phyloP scores from a whole-genome alignment of 2,888 invertebrate genomes.

The Cyrtodaria siliqua region DNA sequence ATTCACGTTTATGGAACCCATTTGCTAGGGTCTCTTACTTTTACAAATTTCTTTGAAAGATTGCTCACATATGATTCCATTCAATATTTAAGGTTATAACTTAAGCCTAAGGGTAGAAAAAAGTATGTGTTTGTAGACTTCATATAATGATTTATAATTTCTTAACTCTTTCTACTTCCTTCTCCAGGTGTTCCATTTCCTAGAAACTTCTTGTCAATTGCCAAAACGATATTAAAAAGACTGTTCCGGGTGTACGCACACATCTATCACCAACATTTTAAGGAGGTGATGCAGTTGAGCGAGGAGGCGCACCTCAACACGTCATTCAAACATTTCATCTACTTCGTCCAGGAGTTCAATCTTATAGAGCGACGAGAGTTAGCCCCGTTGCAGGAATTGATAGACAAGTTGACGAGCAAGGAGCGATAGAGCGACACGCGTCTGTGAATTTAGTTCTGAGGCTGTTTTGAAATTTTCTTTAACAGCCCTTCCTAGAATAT shows the following conservation, averaged over 20 bases:
- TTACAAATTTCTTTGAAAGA: too few relatives aligned
- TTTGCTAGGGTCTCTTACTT: too few relatives aligned
- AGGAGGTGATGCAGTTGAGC: slow-evolving; percentile 96
- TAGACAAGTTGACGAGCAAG: slow-evolving; percentile 89
- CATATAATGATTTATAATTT: too few relatives aligned
- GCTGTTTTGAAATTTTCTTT: too few relatives aligned
- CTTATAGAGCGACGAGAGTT: slow-evolving; percentile 98
- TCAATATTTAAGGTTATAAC: too few relatives aligned
- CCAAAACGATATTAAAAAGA: slow-evolving; percentile 99
- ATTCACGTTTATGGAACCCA: too few relatives aligned
- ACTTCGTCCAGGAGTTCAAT: slow-evolving; percentile 98
- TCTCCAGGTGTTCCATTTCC: slow-evolving; percentile 97
- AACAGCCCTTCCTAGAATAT: too few relatives aligned
- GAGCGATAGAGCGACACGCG: slow-evolving; percentile 67
- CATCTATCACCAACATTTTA: slow-evolving; percentile 99
- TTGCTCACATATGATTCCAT: too few relatives aligned
- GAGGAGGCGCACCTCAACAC: slow-evolving; percentile 99
- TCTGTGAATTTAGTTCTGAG: too few relatives aligned
- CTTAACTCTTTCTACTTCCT: slow-evolving; percentile 9
- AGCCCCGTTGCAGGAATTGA: slow-evolving; percentile 98
- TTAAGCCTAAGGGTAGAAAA: too few relatives aligned
- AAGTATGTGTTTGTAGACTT: too few relatives aligned
- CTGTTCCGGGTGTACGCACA: slow-evolving; percentile 99
- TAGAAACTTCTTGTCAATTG: slow-evolving; percentile 98
- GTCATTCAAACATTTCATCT: slow-evolving; percentile 99